Conservation (phyloP, 2,797 vertebrate genomes). For the Sebastes jordani region DNA sequence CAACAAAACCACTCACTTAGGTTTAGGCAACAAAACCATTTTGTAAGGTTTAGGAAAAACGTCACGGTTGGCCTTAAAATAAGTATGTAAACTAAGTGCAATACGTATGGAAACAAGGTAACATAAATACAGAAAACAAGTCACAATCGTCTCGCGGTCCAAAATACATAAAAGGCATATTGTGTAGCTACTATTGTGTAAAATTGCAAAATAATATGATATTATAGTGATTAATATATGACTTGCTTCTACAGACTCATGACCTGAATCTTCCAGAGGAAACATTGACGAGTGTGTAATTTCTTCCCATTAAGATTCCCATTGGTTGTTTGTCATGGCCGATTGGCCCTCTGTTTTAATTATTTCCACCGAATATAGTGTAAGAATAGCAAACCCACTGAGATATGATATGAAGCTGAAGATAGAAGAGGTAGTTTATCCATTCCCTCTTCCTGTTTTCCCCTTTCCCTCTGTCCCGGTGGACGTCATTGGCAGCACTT, state of each 20-base stretch:
- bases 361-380: background rate
- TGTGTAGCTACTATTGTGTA: background rate
- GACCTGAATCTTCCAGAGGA: background rate
- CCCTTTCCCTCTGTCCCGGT: background rate
- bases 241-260: background rate
- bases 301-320: background rate
- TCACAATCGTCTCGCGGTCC: background rate
- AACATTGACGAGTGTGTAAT: background rate
- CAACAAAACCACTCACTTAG: too few relatives aligned
- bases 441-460: background rate
- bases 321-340: background rate
- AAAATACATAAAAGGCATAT: background rate
- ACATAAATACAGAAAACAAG: too few relatives aligned
- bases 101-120: too few relatives aligned
- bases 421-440: background rate
- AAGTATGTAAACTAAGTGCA: too few relatives aligned
- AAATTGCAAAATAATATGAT: background rate
- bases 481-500: slow-evolving; percentile 28
- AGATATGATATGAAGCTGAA: background rate
- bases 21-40: too few relatives aligned
- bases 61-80: too few relatives aligned
- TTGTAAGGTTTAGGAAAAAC: too few relatives aligned
- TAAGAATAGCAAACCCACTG: slow-evolving; percentile 12
- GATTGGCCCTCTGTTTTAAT: background rate
- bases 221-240: background rate